Evolutionary conservation across 2,888 invertebrate genomes (phyloP), one percentile per base, ranked within the genome.

Genomic region (Eristalis tenax): DNA sequence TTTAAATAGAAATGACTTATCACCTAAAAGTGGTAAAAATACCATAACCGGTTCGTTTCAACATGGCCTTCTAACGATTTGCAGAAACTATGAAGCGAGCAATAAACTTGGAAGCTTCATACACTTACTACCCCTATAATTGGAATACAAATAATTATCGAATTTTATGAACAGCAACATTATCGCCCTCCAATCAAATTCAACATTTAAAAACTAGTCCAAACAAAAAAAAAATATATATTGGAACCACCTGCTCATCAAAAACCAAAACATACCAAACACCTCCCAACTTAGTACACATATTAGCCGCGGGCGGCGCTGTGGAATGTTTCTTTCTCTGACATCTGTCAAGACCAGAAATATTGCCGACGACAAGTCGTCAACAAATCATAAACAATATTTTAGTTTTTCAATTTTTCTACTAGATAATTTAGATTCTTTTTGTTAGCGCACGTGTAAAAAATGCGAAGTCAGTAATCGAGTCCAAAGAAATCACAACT

Each of bases 311-410:
- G 65, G 64, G 5, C 2, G 38, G 38, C 69, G 38, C n/a, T 23
- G 10, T 11, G 11, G 38, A 57, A 8, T 61, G 65, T 40, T 57
- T n/a, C 0, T 11, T 26, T 23, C 11, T 0, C 4, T 32, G 6
- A 5, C 11, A 64, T 4, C 18, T 70, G 69, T 75, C 74, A 75
- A 11, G 11, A 11, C 26, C n/a, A 50, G 32, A 18, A 32, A 32
- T 13, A 32, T 28, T n/a, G 35, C 32, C 69, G 70, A 59, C 70
- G 70, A 63, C 38, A 28, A 40, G 64, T 56, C 69, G 32, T 83
- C 73, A 69, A 77, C 71, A 73, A 57, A 73, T 1, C 15, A 73
- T 83, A 83, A 83, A 79, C 83, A 83, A 84, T 64, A n/a, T 66
- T 76, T n/a, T 28, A 11, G 50, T 3, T 32, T 61, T 56, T 32